Conservation (phyloP, 2,113 vertebrate species). For the Natator depressus region DNA sequence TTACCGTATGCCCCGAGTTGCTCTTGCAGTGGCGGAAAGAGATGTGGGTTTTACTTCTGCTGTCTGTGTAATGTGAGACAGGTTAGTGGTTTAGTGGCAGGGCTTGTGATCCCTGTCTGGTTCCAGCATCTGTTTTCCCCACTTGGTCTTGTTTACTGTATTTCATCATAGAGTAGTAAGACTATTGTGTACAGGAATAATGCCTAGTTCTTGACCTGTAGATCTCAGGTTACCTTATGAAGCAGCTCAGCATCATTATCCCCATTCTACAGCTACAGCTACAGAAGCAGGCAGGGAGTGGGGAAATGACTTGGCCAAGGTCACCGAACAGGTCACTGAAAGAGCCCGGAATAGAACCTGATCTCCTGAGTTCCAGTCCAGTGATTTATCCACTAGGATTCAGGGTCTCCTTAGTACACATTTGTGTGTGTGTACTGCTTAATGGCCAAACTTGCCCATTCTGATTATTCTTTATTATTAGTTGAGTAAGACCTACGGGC, state of each 20-base stretch:
- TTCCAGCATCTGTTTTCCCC: neutral
- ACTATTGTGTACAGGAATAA: neutral
- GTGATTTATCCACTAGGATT: neutral
- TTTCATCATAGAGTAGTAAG: neutral
- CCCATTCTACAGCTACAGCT: neutral
- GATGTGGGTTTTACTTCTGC: neutral
- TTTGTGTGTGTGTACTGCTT: neutral
- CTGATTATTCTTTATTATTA: neutral
- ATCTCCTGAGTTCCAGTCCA: neutral
- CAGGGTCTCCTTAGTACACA: neutral
- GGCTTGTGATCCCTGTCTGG: neutral
- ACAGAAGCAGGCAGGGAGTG: neutral
- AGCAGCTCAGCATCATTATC: neutral
- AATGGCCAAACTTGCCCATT: neutral
- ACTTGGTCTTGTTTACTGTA: neutral
- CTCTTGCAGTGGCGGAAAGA: neutral
- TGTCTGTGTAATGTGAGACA: neutral
- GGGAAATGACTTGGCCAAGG: neutral
- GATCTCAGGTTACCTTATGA: neutral
- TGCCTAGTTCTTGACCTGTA: neutral
- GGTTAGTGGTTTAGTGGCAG: neutral
- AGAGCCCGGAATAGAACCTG: neutral
- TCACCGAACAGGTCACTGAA: neutral
- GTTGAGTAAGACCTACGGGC: neutral
- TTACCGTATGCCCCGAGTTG: neutral